These are phyloP conservation scores for Trachops cirrhosus DNA, from an alignment of 2,797 vertebrate genomes.

Conservation along the genomic window DNA sequence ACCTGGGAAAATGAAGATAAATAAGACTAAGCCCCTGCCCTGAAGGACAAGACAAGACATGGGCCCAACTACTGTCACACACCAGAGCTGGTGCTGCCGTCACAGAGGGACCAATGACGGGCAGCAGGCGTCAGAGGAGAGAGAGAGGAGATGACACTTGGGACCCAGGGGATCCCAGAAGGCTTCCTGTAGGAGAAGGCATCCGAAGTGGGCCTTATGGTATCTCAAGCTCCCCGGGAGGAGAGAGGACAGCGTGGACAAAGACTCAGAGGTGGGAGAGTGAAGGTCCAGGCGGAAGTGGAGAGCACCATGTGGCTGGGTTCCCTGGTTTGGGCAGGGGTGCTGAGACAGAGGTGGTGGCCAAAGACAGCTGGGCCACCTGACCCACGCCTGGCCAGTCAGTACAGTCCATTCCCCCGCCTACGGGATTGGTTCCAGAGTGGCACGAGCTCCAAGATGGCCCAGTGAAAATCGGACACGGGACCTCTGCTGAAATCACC, in stretches of 20 bases:
- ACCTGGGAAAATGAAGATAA: too few relatives aligned
- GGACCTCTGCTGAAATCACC: background rate
- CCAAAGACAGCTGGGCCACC: background rate
- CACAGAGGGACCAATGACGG: rapidly evolving
- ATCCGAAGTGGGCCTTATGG: background rate
- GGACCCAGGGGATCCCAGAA: background rate
- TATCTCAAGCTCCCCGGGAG: background rate
- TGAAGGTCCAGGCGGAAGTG: rapidly evolving
- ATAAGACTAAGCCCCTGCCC: background rate
- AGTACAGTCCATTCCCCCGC: background rate
- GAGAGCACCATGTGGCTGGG: background rate
- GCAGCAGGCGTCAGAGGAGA: background rate
- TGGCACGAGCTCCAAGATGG: background rate
- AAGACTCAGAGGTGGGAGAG: too few relatives aligned
- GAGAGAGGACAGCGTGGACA: background rate
- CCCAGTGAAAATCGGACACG: background rate
- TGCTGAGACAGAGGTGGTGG: background rate
- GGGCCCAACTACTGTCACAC: rapidly evolving
- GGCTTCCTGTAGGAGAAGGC: background rate
- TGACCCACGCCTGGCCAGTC: background rate
- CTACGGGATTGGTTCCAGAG: background rate
- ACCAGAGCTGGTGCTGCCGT: background rate
- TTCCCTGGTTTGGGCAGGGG: background rate
- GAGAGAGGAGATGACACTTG: background rate
- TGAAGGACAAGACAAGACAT: rapidly evolving